phyloP scores from a whole-genome alignment of 64 coral and sea anemone genomes.

The Pocillopora verrucosa region DNA sequence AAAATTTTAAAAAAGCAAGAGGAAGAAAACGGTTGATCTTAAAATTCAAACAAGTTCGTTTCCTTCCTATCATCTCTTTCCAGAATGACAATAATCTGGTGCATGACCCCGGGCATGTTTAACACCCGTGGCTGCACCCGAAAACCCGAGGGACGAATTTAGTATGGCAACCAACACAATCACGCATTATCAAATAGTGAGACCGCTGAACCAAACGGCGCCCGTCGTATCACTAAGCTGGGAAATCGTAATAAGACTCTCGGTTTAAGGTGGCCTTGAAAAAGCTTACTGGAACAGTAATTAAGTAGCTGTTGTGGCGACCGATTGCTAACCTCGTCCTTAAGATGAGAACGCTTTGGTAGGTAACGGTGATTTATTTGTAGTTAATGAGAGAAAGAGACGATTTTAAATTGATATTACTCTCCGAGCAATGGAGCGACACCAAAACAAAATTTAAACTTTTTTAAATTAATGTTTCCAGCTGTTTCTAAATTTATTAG shows the following conservation, averaged over 20 bases:
- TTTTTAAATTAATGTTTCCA: background rate
- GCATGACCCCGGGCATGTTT: too few relatives aligned
- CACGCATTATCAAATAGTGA: background rate
- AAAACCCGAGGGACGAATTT: too few relatives aligned
- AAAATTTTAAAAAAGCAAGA: too few relatives aligned
- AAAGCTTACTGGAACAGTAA: background rate
- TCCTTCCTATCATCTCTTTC: too few relatives aligned
- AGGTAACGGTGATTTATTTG: background rate
- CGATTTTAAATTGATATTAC: background rate
- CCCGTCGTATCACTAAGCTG: background rate
- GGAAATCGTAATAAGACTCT: too few relatives aligned
- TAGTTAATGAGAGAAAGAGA: background rate
- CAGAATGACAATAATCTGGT: too few relatives aligned
- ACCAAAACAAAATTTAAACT: background rate
- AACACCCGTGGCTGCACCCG: too few relatives aligned
- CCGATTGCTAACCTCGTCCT: background rate
- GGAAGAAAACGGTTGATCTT: too few relatives aligned
- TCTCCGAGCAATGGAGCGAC: background rate
- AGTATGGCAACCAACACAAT: background rate
- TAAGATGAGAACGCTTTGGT: background rate
- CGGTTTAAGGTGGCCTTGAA: background rate
- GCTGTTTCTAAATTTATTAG: conserved; percentile 25
- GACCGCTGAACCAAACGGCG: background rate
- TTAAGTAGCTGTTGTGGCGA: background rate
- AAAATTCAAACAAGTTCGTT: too few relatives aligned